A percentile compares a stretch with the other conserved stretches of the same genome.
Evolutionary conservation across 2,113 vertebrate species (phyloP).

Genomic region (Malurus elegans): DNA sequence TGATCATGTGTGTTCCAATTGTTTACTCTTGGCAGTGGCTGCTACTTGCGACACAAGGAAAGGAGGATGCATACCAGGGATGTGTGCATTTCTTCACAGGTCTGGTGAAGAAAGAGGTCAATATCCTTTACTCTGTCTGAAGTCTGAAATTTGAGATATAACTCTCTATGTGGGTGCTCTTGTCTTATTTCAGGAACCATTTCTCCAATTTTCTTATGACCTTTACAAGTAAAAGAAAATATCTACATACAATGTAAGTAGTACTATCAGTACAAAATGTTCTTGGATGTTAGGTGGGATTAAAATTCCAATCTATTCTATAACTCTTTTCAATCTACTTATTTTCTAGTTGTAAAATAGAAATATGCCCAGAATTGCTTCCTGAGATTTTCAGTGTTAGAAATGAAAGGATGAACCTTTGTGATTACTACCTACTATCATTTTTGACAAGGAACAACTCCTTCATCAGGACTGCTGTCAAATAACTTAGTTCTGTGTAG

Average conservation of each 20-base stretch:
- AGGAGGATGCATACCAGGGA: neutral
- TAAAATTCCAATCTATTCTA: neutral
- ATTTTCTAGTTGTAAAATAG: neutral
- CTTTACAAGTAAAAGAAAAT: neutral
- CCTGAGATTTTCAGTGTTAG: neutral
- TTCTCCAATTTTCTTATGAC: neutral
- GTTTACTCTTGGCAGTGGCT: fast-evolving
- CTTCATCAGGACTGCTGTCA: fast-evolving
- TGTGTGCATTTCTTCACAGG: neutral
- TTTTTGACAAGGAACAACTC: neutral
- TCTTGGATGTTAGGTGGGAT: neutral
- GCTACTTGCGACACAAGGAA: neutral
- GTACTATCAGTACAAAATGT: neutral
- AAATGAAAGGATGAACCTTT: neutral
- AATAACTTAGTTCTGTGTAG: neutral
- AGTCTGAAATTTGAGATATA: neutral
- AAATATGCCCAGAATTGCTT: neutral
- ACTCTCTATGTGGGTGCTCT: fast-evolving
- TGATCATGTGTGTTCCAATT: too few relatives aligned
- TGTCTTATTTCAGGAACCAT: neutral
- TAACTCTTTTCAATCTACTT: neutral
- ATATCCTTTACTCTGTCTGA: neutral
- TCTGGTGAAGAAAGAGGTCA: neutral
- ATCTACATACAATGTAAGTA: neutral
- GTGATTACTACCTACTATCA: fast-evolving